Percentiles rank a stretch among this genome's conserved stretches.
phyloP scores from a whole-genome alignment of 2,113 vertebrate genomes.

The Paramisgurnus dabryanus region DNA sequence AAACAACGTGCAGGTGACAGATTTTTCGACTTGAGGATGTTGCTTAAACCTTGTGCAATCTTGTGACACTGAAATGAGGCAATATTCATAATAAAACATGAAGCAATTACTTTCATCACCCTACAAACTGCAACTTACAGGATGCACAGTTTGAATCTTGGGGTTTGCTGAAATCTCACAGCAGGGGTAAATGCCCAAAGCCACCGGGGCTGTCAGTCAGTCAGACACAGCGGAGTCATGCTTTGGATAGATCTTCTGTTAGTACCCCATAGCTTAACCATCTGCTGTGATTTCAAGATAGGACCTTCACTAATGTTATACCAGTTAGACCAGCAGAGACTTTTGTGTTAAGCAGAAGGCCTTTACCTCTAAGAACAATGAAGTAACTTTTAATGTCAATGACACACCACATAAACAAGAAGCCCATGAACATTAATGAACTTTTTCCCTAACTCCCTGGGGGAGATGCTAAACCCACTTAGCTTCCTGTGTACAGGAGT shows the following conservation, averaged over 20 bases:
- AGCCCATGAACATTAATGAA: slow-evolving; percentile 8
- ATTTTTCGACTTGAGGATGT: neutral
- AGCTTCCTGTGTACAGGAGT: slow-evolving; percentile 67
- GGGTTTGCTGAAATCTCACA: neutral
- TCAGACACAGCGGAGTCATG: slow-evolving; percentile 66
- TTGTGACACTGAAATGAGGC: neutral
- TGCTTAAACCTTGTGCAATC: neutral
- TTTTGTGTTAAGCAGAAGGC: neutral
- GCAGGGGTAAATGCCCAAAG: slow-evolving; percentile 5
- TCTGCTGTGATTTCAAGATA: slow-evolving; percentile 33
- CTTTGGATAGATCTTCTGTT: slow-evolving; percentile 13
- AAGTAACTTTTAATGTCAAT: slow-evolving; percentile 19
- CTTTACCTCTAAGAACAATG: slow-evolving; percentile 14
- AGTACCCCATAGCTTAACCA: slow-evolving; percentile 14
- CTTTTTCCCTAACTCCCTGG: neutral
- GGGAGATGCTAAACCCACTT: slow-evolving; percentile 7
- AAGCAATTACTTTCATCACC: neutral
- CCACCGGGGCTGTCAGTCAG: slow-evolving; percentile 57
- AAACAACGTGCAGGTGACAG: neutral
- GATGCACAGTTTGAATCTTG: neutral
- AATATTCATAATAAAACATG: too few species aligned
- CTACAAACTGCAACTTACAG: neutral
- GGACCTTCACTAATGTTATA: slow-evolving; percentile 15
- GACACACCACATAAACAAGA: slow-evolving; percentile 19
- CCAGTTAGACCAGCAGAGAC: neutral